Conservation (phyloP, 2,888 invertebrate genomes). For the Elmis aenea region DNA sequence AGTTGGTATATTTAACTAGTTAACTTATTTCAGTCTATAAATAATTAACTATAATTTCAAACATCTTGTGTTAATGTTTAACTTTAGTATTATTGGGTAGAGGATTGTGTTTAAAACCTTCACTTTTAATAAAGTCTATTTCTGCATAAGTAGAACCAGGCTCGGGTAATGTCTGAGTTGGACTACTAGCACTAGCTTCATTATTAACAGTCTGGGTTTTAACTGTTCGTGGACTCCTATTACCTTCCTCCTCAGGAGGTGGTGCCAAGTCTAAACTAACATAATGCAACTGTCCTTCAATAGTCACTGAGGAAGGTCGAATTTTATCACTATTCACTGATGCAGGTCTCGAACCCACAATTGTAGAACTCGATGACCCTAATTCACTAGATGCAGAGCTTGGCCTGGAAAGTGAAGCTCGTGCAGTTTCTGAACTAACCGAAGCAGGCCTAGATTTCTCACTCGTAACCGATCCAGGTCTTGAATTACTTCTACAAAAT, state of each 20-base stretch:
- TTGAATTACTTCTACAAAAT: constrained; percentile 25
- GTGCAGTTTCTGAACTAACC: constrained; percentile 28
- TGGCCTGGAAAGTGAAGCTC: constrained; percentile 32
- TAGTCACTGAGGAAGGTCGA: constrained; percentile 36
- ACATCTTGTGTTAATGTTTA: constrained; percentile 29
- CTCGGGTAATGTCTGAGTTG: constrained; percentile 23
- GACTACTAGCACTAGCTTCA: constrained; percentile 16
- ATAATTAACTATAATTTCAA: constrained; percentile 17
- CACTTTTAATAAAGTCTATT: constrained; percentile 72
- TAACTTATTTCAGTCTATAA: constrained; percentile 15
- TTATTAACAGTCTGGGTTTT: constrained; percentile 17
- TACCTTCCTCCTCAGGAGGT: constrained; percentile 38
- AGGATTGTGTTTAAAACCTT: constrained; percentile 41
- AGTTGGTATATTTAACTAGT: constrained; percentile 10
- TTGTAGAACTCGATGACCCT: constrained; percentile 38
- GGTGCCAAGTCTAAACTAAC: constrained; percentile 60
- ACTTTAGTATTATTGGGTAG: constrained; percentile 32
- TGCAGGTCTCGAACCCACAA: constrained; percentile 42
- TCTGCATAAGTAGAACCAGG: constrained; percentile 66
- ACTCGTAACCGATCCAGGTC: constrained; percentile 22
- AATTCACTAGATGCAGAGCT: constrained; percentile 42
- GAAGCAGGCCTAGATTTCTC: constrained; percentile 31
- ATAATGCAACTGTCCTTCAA: constrained; percentile 56
- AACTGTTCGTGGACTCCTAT: constrained; percentile 31
- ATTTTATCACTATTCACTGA: constrained; percentile 39